Conservation (phyloP, 2,888 invertebrate genomes). For the Dastarcus helophoroides region DNA sequence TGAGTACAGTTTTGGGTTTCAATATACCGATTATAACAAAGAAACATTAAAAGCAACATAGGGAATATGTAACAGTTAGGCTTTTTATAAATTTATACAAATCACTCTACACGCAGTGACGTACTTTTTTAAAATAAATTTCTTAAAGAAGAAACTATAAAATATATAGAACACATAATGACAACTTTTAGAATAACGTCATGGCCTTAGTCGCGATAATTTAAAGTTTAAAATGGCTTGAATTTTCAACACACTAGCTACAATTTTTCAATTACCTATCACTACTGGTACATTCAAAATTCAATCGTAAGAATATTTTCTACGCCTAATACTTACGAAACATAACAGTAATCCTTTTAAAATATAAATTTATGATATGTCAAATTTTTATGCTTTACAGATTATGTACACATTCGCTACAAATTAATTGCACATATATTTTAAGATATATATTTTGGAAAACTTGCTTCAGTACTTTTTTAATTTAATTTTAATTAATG, state of each 20-base stretch:
- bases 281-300: no score
- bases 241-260: neutral
- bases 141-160: neutral
- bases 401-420: conserved; percentile 2
- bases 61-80: neutral
- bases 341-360: conserved; percentile 1
- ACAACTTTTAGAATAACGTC: neutral
- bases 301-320: no score
- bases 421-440: no score
- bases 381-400: conserved; percentile 2
- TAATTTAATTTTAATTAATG: no score
- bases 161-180: neutral
- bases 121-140: neutral
- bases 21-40: no score
- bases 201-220: neutral
- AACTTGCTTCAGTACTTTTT: no score
- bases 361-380: conserved; percentile 4
- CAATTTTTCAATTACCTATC: no score
- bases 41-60: no score
- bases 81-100: neutral
- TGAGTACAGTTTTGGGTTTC: no score
- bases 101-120: neutral
- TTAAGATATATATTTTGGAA: no score
- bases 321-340: neutral
- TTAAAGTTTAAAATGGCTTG: neutral